These are phyloP conservation scores for Campodea augens DNA, from an alignment of 1,140 invertebrate genomes.

Conservation along the genomic window DNA sequence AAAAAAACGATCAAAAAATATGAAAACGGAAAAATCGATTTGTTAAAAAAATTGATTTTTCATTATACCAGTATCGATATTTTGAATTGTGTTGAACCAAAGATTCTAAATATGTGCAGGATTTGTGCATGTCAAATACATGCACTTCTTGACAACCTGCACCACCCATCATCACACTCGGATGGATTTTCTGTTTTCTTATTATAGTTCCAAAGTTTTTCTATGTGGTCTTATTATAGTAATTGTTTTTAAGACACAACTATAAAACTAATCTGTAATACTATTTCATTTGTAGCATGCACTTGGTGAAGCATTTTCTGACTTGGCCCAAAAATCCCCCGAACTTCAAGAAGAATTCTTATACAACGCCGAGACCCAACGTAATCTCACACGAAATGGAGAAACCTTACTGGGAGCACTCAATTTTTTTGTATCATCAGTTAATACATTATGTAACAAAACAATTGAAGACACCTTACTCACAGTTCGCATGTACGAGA, in stretches of 20 bases:
- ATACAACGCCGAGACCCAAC: constrained; percentile 87
- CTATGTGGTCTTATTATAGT: background rate
- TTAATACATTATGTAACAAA: constrained; percentile 88
- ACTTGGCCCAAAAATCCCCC: constrained; percentile 81
- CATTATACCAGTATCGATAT: no score
- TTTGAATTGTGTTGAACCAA: no score
- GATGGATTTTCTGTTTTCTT: background rate
- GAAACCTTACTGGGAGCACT: constrained; percentile 76
- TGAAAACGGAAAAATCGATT: no score
- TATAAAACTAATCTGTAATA: no score
- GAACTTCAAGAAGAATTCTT: constrained; percentile 87
- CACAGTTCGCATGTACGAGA: constrained; percentile 83
- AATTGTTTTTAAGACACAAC: constrained; percentile 4
- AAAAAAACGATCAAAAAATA: no score
- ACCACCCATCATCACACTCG: background rate
- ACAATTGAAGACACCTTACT: constrained; percentile 91
- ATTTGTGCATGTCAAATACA: background rate
- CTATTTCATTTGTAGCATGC: constrained; percentile 35
- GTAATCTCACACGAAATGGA: constrained; percentile 82
- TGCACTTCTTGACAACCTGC: background rate
- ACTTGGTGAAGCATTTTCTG: constrained; percentile 80
- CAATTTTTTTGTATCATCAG: constrained; percentile 88
- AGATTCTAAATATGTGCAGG: no score
- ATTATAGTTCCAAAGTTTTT: background rate
- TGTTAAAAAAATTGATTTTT: no score